Evolutionary conservation across 2,888 invertebrate genomes (phyloP).

Genomic region (Agonopterix alstromeriana): DNA sequence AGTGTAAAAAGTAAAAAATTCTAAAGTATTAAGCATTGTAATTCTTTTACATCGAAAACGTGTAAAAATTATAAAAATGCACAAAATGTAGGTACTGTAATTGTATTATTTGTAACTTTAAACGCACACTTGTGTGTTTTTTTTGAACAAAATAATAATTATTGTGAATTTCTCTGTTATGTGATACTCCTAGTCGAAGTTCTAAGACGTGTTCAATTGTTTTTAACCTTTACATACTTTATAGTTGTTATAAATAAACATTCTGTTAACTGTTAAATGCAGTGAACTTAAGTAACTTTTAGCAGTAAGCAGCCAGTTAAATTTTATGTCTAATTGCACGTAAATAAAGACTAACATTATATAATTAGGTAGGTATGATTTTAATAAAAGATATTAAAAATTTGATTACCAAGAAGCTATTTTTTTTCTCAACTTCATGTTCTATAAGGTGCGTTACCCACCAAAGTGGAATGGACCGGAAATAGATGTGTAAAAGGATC

Average conservation of each 20-base stretch:
- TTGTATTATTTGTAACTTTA: constrained; percentile 4
- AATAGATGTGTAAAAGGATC: too few species aligned
- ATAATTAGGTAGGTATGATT: constrained; percentile 27
- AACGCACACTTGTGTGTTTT: constrained; percentile 14
- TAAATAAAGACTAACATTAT: constrained; percentile 52
- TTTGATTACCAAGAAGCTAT: constrained; percentile 20
- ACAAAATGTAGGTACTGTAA: constrained; percentile 8
- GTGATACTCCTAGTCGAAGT: constrained; percentile 23
- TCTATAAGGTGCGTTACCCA: too few species aligned
- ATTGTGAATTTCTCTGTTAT: constrained; percentile 13
- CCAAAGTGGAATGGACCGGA: too few species aligned
- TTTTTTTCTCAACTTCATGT: neutral
- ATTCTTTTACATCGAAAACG: constrained; percentile 31
- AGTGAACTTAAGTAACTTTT: neutral
- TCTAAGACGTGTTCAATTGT: constrained; percentile 10
- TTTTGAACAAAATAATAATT: constrained; percentile 3
- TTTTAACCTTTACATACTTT: constrained; percentile 5
- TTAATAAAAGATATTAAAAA: constrained; percentile 19
- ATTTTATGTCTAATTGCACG: constrained; percentile 36
- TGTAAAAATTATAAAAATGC: constrained; percentile 12
- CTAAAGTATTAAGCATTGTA: neutral
- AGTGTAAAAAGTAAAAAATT: constrained; percentile 6
- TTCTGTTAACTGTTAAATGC: too few species aligned
- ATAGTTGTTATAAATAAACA: too few species aligned
- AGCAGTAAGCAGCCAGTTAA: constrained; percentile 1